phyloP scores from a whole-genome alignment of 2,888 invertebrate species.

The Diploptera punctata region DNA sequence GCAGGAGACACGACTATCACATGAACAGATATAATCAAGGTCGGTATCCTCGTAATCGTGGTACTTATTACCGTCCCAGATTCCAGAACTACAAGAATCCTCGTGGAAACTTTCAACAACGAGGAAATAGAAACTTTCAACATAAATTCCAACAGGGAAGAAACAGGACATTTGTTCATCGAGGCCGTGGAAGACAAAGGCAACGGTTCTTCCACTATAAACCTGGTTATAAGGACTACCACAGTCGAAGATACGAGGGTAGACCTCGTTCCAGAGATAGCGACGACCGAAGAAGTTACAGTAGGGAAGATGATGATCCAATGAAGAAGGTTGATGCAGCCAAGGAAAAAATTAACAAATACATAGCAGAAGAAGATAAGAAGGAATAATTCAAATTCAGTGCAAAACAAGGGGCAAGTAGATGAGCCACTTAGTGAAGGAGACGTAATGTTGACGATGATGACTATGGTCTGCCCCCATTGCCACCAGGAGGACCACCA shows the following conservation, averaged over 20 bases:
- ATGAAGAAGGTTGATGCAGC: slow-evolving; percentile 61
- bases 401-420: slow-evolving; percentile 50
- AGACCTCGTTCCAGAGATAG: slow-evolving; percentile 60
- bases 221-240: slow-evolving; percentile 61
- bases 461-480: slow-evolving; percentile 40
- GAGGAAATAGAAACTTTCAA: slow-evolving; percentile 53
- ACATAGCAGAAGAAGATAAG: slow-evolving; percentile 53
- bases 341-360: slow-evolving; percentile 65
- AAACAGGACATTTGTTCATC: slow-evolving; percentile 49
- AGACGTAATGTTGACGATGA: slow-evolving; percentile 64
- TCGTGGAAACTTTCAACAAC: slow-evolving; percentile 51
- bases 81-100: slow-evolving; percentile 69
- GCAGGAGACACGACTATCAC: slow-evolving; percentile 45
- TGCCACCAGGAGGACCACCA: slow-evolving; percentile 36
- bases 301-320: slow-evolving; percentile 55
- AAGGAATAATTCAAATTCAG: slow-evolving; percentile 46
- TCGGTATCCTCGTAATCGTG: slow-evolving; percentile 66
- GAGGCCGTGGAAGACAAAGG: slow-evolving; percentile 53
- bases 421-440: slow-evolving; percentile 65
- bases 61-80: slow-evolving; percentile 80
- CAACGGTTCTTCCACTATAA: slow-evolving; percentile 54
- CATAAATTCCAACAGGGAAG: slow-evolving; percentile 51
- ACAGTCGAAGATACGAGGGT: slow-evolving; percentile 70
- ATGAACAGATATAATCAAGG: slow-evolving; percentile 47
- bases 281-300: slow-evolving; percentile 60